Evolutionary conservation across 2,888 invertebrate species (phyloP), one percentile per base, ranked within the genome.

Genomic region (Orthosia gothica): DNA sequence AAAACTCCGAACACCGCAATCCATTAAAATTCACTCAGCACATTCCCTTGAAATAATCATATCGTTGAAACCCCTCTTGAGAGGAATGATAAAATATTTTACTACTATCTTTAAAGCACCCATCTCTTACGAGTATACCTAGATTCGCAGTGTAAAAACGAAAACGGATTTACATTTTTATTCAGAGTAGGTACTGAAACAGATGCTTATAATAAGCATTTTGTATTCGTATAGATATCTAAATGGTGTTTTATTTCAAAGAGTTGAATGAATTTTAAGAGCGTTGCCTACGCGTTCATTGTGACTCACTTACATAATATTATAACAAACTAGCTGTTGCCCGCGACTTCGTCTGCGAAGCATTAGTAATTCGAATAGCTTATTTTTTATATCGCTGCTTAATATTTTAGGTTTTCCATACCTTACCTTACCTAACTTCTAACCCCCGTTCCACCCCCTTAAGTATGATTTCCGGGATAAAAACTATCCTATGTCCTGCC

Each of bases 81-180:
- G n/a, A 49, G 13, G 20, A 49, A 64, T 12, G 40, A 57, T 62
- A 76, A 57, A 82, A 77, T 47, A 62, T 49, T 76, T 59, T 59
- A 16, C 18, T 26, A 26, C 54, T 64, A 61, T 57, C 26, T 64
- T 49, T 71, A 71, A 58, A 52, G 64, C 49, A 69, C 12, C 40
- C 55, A 54, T 65, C 54, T 58, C 67, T n/a, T n/a, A n/a, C n/a
- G n/a, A n/a, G 69, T 26, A 73, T 63, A 40, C 40, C 62, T 52
- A 66, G 65, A 79, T 83, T 63, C 23, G 13, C 65, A 69, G 58
- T 52, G 49, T 20, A 65, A 74, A 78, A 70, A 82, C 40, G 16
- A 62, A 62, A 68, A 23, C 0, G n/a, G 47, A 83, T 83, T 79
- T 70, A 45, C 58, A 71, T 83, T 83, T 82, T 69, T 70, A 82